These are phyloP conservation scores for Seriola quinqueradiata DNA, from an alignment of 2,113 vertebrate genomes.

Conservation along the genomic window DNA sequence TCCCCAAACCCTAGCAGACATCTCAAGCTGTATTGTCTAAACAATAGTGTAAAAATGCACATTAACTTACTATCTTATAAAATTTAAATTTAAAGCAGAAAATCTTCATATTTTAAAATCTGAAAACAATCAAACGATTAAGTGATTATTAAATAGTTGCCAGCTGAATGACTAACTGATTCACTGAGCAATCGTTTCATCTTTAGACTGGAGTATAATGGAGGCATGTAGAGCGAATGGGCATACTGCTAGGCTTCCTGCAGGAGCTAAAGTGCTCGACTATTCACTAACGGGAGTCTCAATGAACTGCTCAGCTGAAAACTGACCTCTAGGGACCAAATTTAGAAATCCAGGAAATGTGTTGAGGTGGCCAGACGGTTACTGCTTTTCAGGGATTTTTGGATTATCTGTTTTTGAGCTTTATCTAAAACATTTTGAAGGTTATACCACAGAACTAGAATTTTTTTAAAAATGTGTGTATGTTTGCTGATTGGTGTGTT, in stretches of 20 bases:
- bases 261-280: background rate
- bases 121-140: background rate
- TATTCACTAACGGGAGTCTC: background rate
- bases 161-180: background rate
- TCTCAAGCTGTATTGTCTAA: too few relatives aligned
- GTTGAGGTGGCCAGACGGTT: slow-evolving; percentile 13
- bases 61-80: background rate
- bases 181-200: background rate
- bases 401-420: slow-evolving; percentile 23
- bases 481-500: background rate
- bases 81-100: background rate
- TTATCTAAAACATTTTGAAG: slow-evolving; percentile 37
- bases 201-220: background rate
- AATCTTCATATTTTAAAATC: background rate
- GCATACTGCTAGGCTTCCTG: background rate
- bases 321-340: slow-evolving; percentile 20
- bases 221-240: background rate
- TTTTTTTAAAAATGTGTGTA: background rate
- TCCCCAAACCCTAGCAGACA: too few relatives aligned
- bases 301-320: background rate
- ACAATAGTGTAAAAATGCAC: background rate
- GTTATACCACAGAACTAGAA: background rate
- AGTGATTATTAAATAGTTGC: background rate
- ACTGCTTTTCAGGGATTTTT: slow-evolving; percentile 24
- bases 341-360: slow-evolving; percentile 37